These are phyloP conservation scores for Oligia strigilis DNA, from an alignment of 2,888 invertebrate species.

Conservation along the genomic window DNA sequence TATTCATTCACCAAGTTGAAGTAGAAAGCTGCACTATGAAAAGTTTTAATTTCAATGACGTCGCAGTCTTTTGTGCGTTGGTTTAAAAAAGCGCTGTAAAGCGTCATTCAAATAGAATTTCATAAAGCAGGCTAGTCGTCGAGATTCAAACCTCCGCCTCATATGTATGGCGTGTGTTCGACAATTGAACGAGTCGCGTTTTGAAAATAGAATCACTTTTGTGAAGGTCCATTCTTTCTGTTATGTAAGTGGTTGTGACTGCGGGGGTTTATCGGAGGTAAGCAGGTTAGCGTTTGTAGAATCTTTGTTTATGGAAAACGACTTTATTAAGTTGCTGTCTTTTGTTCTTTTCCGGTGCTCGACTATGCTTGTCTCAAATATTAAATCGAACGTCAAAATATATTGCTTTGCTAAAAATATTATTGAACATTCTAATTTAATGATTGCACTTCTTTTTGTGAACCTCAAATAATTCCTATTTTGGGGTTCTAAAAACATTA, in stretches of 20 bases:
- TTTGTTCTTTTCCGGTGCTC: neutral
- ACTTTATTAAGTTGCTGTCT: neutral
- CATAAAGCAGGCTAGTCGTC: conserved; percentile 54
- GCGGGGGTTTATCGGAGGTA: conserved; percentile 2
- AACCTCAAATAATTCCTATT: neutral
- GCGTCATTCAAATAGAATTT: conserved; percentile 51
- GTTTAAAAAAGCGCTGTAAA: conserved; percentile 49
- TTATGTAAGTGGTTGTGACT: neutral
- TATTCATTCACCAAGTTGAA: conserved; percentile 52
- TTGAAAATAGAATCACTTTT: conserved; percentile 43
- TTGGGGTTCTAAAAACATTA: no score
- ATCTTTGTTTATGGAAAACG: neutral
- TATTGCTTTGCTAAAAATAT: neutral
- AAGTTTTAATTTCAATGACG: conserved; percentile 57
- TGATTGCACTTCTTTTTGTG: neutral
- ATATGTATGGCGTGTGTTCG: conserved; percentile 48
- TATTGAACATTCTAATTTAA: neutral
- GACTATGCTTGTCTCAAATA: neutral
- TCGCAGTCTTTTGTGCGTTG: conserved; percentile 38
- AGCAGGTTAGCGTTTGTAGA: neutral
- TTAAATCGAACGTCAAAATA: neutral
- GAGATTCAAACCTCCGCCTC: conserved; percentile 43
- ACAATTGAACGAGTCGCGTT: conserved; percentile 47
- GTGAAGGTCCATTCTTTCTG: conserved; percentile 23
- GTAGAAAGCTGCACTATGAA: conserved; percentile 10